Conservation (phyloP, 2,888 invertebrate genomes). For the Lepas anatifera region DNA sequence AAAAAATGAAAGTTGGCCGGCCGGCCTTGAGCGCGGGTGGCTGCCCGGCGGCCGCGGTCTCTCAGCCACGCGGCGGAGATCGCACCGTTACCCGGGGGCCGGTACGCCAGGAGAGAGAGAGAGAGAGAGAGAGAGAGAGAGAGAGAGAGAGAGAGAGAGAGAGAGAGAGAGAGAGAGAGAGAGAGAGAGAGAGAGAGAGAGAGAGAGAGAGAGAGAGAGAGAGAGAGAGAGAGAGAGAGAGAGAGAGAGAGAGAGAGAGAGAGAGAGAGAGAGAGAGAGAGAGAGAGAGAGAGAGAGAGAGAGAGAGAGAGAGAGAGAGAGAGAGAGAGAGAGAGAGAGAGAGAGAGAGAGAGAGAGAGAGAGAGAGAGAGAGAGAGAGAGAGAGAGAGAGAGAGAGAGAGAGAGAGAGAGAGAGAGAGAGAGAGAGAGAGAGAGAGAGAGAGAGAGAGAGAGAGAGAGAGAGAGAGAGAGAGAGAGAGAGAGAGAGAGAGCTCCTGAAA, state of each 20-base stretch:
- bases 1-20: constrained; percentile 1
- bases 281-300: neutral
- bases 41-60: too few species aligned
- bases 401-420: too few species aligned
- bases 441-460: too few species aligned
- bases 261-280: neutral
- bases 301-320: neutral
- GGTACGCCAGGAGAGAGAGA: neutral
- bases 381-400: too few species aligned
- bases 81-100: neutral
- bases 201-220: neutral
- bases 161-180: neutral
- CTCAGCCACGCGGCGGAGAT: too few species aligned
- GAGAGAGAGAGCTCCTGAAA: too few species aligned
- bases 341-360: too few species aligned
- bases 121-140: neutral
- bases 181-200: neutral
- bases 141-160: neutral
- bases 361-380: too few species aligned
- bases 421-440: too few species aligned
- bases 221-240: neutral
- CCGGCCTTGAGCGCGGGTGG: neutral
- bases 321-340: neutral
- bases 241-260: neutral
- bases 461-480: too few species aligned